phyloP scores from a whole-genome alignment of 2,888 invertebrate genomes.

The Lingula anatina region DNA sequence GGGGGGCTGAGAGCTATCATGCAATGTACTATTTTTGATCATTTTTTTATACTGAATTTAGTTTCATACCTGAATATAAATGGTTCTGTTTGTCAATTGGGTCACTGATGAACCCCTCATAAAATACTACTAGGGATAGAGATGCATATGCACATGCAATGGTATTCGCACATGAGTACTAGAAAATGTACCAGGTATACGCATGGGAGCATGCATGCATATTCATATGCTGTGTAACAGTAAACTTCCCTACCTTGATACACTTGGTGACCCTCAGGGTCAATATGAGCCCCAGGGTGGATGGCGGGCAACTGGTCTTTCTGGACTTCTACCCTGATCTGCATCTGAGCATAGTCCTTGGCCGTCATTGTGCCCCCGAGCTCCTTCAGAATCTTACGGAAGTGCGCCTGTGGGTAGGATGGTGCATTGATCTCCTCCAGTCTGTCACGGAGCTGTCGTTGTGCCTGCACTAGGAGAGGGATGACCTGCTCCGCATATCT shows the following conservation, averaged over 20 bases:
- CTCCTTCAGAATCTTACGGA: constrained; percentile 20
- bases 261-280: constrained; percentile 38
- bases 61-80: too few relatives aligned
- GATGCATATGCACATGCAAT: too few relatives aligned
- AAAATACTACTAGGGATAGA: too few relatives aligned
- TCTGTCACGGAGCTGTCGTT: constrained; percentile 32
- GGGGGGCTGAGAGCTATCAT: too few relatives aligned
- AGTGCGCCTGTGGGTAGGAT: constrained; percentile 41
- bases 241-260: constrained; percentile 40
- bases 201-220: too few relatives aligned
- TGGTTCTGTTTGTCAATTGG: too few relatives aligned
- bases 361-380: constrained; percentile 32
- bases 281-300: constrained; percentile 38
- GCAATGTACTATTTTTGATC: too few relatives aligned
- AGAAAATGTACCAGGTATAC: too few relatives aligned
- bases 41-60: too few relatives aligned
- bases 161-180: too few relatives aligned
- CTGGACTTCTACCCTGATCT: constrained; percentile 31
- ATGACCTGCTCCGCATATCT: constrained; percentile 45
- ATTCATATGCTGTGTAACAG: too few relatives aligned
- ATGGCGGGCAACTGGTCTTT: constrained; percentile 15
- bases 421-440: constrained; percentile 28
- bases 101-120: too few relatives aligned
- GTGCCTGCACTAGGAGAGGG: constrained; percentile 47
- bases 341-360: constrained; percentile 35